These are phyloP conservation scores for Catharus ustulatus DNA, from an alignment of 2,797 vertebrate species.

Conservation along the genomic window DNA sequence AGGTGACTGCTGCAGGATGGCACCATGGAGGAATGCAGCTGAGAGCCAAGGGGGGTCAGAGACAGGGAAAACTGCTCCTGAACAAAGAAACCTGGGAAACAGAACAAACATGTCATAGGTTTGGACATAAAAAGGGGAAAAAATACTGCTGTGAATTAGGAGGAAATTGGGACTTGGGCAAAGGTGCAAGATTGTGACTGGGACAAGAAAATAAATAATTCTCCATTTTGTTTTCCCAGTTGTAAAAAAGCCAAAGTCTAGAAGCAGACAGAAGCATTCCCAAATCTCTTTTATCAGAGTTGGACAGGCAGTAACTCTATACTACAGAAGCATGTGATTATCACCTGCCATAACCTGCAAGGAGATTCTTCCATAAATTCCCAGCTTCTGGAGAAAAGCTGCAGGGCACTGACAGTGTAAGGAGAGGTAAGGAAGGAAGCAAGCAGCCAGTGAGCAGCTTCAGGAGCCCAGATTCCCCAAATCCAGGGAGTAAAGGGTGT, in stretches of 20 bases:
- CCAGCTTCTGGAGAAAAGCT: background rate
- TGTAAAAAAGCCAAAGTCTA: background rate
- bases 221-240: background rate
- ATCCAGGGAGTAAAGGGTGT: background rate
- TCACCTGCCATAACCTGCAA: background rate
- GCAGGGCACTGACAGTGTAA: background rate
- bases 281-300: background rate
- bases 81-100: constrained; percentile 63
- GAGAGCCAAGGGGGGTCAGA: constrained; percentile 73
- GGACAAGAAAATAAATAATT: background rate
- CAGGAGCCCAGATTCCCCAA: background rate
- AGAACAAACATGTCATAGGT: background rate
- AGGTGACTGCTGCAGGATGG: background rate
- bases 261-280: background rate
- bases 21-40: constrained; percentile 79
- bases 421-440: background rate
- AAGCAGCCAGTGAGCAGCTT: background rate
- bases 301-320: background rate
- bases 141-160: background rate
- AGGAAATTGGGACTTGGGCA: background rate
- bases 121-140: background rate
- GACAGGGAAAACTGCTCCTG: background rate
- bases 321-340: background rate
- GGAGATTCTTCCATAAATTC: background rate
- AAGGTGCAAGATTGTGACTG: background rate